Evolutionary conservation across 1,140 invertebrate genomes (phyloP).

Genomic region (Lepidurus packardi): DNA sequence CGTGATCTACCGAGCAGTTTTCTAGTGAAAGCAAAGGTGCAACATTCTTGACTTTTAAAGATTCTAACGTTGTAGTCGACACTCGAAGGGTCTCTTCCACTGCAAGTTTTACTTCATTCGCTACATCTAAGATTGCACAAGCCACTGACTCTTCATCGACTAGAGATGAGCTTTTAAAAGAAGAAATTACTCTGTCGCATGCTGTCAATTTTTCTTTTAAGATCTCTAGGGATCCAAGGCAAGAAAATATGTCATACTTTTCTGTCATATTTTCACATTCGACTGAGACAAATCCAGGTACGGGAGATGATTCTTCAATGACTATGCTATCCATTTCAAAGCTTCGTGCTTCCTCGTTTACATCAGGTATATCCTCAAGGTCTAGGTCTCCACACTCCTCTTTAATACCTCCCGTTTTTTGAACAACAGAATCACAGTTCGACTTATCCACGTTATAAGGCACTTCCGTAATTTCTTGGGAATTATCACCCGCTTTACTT

Average conservation of each 20-base stretch:
- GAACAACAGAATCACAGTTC: neutral
- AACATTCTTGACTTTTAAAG: neutral
- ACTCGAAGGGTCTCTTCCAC: neutral
- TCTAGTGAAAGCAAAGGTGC: neutral
- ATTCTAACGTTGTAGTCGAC: neutral
- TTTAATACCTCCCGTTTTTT: neutral
- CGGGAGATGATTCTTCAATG: neutral
- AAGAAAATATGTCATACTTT: neutral
- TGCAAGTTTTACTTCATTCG: neutral
- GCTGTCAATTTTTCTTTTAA: neutral
- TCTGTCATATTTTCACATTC: neutral
- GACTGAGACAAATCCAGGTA: neutral
- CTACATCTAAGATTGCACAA: neutral
- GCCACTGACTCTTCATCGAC: neutral
- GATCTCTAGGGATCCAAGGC: neutral
- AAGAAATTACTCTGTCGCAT: constrained; percentile 1
- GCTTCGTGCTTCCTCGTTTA: neutral
- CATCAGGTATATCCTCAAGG: neutral
- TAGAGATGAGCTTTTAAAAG: neutral
- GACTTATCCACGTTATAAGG: neutral
- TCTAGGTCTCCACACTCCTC: neutral
- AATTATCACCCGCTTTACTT: neutral
- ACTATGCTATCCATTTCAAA: neutral
- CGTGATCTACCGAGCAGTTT: neutral
- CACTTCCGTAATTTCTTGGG: neutral